Evolutionary conservation across 2,888 invertebrate species (phyloP).

Genomic region (Deilephila porcellus): DNA sequence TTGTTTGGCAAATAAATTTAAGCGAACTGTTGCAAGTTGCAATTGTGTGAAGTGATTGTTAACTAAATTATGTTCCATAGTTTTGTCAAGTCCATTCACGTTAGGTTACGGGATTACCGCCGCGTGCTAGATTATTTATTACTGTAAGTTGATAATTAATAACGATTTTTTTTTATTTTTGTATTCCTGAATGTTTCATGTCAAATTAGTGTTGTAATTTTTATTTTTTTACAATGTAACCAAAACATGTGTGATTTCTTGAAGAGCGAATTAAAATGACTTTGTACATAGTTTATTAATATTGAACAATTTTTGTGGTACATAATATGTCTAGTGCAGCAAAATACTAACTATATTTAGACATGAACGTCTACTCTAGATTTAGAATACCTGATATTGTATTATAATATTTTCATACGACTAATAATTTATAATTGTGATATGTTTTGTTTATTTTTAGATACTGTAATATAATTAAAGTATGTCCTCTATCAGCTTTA

Average conservation of each 20-base stretch:
- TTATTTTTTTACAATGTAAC: background rate
- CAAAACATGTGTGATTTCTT: background rate
- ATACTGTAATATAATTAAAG: conserved; percentile 39
- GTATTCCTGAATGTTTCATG: background rate
- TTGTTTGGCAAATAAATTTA: no score
- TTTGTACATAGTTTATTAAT: background rate
- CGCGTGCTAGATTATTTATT: background rate
- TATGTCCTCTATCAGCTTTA: background rate
- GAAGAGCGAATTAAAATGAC: background rate
- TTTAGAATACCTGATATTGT: conserved; percentile 36
- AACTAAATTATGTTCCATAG: background rate
- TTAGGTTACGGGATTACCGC: background rate
- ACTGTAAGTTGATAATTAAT: background rate
- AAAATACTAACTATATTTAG: background rate
- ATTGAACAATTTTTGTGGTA: background rate
- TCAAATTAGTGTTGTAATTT: background rate
- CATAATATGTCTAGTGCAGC: background rate
- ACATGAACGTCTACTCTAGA: background rate
- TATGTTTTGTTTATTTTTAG: conserved; percentile 59
- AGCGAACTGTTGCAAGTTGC: background rate
- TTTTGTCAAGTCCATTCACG: background rate
- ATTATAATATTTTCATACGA: conserved; percentile 40
- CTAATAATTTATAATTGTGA: conserved; percentile 53
- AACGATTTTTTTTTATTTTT: background rate
- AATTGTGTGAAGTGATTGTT: background rate